Conservation (phyloP, 2,797 vertebrate species). For the Monodelphis domestica region DNA sequence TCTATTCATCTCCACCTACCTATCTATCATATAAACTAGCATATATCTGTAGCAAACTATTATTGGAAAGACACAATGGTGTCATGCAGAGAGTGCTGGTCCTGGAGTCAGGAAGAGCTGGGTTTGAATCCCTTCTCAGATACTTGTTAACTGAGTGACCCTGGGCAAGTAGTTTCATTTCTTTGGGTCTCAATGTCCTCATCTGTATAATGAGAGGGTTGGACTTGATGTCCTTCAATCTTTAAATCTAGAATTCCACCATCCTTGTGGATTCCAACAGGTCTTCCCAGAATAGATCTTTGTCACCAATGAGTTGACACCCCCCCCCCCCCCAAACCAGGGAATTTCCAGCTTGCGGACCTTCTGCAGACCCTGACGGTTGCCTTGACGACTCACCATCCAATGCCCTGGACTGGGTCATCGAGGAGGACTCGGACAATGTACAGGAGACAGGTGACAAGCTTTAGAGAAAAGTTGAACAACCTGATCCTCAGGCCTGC, state of each 20-base stretch:
- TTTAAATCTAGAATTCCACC: not conserved
- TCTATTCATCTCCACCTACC: too few species aligned
- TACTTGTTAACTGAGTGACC: not conserved
- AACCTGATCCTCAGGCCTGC: conserved; percentile 95
- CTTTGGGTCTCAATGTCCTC: not conserved
- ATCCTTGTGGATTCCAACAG: too few species aligned
- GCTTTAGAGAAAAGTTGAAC: conserved; percentile 97
- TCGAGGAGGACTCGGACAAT: conserved; percentile 95
- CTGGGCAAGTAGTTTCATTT: not conserved
- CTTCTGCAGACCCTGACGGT: not conserved
- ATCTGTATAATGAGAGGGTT: not conserved
- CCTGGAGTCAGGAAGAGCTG: not conserved
- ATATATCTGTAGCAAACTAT: not conserved
- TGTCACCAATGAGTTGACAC: not conserved
- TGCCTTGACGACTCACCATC: conserved; percentile 83
- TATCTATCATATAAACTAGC: not conserved
- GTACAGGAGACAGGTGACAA: conserved; percentile 96
- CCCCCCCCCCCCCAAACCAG: not conserved
- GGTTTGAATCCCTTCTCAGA: not conserved
- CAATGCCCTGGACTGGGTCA: conserved; percentile 88
- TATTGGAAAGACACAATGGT: not conserved
- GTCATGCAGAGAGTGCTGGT: not conserved
- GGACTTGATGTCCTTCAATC: not conserved
- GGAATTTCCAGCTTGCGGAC: not conserved
- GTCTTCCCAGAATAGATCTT: not conserved